phyloP scores from a whole-genome alignment of 2,888 invertebrate genomes.

The Ophioninae sp. region DNA sequence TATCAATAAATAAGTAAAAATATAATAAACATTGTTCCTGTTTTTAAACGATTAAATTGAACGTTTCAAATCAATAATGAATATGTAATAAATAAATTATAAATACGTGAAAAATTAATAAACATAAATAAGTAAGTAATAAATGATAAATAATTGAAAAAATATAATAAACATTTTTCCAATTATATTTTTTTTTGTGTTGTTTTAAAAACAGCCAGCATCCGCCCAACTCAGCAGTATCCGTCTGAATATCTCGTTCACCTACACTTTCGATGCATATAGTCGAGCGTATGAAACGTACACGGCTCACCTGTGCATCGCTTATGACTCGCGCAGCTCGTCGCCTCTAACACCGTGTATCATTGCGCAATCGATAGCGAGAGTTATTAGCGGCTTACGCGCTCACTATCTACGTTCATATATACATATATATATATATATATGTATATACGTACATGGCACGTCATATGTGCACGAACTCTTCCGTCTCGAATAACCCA shows the following conservation, averaged over 20 bases:
- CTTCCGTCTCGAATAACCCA: background rate
- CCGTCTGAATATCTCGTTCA: background rate
- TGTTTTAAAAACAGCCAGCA: background rate
- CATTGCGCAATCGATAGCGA: conserved; percentile 44
- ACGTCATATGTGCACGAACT: background rate
- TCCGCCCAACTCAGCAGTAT: background rate
- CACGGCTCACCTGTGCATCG: conserved; percentile 1
- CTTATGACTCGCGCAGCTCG: background rate
- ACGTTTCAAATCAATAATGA: no score
- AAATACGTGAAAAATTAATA: no score
- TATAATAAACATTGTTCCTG: no score
- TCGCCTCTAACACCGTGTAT: conserved; percentile 9
- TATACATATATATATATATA: background rate
- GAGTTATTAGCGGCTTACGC: conserved; percentile 17
- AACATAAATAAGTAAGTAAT: no score
- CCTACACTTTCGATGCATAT: background rate
- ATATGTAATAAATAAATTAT: no score
- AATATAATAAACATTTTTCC: background rate
- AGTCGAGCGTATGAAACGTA: conserved; percentile 10
- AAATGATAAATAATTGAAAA: no score
- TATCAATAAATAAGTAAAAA: no score
- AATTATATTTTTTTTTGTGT: background rate
- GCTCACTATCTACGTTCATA: background rate
- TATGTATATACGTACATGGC: background rate
- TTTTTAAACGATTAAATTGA: no score